Base-by-base conservation (phyloP, 2,113 vertebrate species). In the Nannospalax galili region DNA sequence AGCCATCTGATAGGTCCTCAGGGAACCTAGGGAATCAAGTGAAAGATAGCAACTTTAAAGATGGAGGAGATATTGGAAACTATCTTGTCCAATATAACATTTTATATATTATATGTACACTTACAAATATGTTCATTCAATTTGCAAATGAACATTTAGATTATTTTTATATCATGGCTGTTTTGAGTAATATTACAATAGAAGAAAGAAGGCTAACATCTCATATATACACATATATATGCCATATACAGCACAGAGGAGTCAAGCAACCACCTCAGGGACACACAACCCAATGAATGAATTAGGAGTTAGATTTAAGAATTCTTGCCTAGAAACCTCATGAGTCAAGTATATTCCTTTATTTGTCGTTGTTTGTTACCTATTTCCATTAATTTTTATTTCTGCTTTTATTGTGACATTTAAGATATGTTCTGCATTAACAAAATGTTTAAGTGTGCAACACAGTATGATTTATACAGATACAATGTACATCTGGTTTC, bases 291-390 rank as follows among this genome's bases (percentile, higher is more conserved):
- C 45, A 88, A 67, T 67, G 26, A 5, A 4, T 81, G 6, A 40
- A 45, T 86, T 86, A 91, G 28, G 82, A 70, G 5, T 10, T n/a
- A 79, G 32, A 56, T 95, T 94, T 94, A 6, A 85, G 69, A 93
- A 2, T 0, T 60, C 9, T 67, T 40, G 5, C 30, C 72, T 56
- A 48, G 32, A 69, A 80, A 11, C 26, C 17, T 85, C 9, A 52
- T 64, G 20, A 45, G 16, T 67, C 45, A 78, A 56, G 12, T 56
- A 64, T 30, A 75, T 20, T 52, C 15, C 11, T 73, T 77, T 72
- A 84, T 22, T 73, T 93, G 28, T 45, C 3, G 28, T 45, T 52
- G 45, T 86, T 87, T 15, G 16, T 69, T 69, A 56, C 3, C 19
- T 89, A 45, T 65, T 89, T 81, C 24, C 48, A 93, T 93, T 82